These are phyloP conservation scores for Drosophila seclusa DNA, from an alignment of 2,888 invertebrate genomes.

Conservation along the genomic window DNA sequence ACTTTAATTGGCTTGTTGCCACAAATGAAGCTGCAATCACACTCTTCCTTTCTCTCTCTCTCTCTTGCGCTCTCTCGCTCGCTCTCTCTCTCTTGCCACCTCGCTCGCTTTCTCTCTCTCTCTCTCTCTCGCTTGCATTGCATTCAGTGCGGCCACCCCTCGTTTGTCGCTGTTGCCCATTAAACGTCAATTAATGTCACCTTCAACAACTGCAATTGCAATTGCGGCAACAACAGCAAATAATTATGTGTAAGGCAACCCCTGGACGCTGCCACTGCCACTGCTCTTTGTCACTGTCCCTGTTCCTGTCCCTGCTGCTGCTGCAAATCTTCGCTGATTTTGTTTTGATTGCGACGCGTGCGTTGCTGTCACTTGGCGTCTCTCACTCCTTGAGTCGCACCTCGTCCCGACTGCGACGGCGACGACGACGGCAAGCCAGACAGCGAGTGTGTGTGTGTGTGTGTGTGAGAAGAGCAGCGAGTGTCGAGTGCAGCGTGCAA, in stretches of 20 bases:
- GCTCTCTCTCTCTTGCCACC: no score
- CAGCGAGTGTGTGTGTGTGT: not conserved
- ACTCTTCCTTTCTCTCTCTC: not conserved
- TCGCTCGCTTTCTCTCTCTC: not conserved
- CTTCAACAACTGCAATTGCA: conserved; percentile 77
- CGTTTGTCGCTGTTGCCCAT: conserved; percentile 37
- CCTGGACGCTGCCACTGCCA: conserved; percentile 1
- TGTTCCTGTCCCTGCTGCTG: not conserved
- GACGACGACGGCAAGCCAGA: not conserved
- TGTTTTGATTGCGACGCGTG: conserved; percentile 76
- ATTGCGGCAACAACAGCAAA: conserved; percentile 30
- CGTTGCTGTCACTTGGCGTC: conserved; percentile 37
- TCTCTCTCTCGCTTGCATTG: not conserved
- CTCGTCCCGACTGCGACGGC: conserved; percentile 1
- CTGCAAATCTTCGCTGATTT: conserved; percentile 36
- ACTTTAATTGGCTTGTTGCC: conserved; percentile 52
- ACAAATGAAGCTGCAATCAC: conserved; percentile 1
- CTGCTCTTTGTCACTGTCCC: not conserved
- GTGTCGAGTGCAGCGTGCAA: conserved; percentile 33
- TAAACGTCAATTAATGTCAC: conserved; percentile 79
- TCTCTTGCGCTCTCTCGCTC: not conserved
- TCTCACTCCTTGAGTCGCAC: conserved; percentile 9
- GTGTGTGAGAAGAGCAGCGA: not conserved
- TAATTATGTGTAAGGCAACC: conserved; percentile 24
- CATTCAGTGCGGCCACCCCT: conserved; percentile 30